phyloP scores from a whole-genome alignment of 2,797 vertebrate species.

The Coccyzus lansbergi region DNA sequence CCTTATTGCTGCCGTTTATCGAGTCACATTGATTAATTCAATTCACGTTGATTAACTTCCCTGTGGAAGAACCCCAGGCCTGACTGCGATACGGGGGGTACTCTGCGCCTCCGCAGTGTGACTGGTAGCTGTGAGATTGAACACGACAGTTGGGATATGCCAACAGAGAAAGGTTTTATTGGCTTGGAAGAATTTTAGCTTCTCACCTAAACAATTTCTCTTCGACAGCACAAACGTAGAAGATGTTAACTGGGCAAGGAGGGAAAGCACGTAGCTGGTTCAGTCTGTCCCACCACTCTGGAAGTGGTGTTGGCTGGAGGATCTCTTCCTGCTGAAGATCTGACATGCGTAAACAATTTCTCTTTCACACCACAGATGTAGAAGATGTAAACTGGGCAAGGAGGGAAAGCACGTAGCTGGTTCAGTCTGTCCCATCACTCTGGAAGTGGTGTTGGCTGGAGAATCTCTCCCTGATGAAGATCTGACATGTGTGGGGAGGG shows the following conservation, averaged over 20 bases:
- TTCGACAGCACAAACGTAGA: not conserved
- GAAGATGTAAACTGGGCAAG: not conserved
- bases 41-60: not conserved
- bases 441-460: not conserved
- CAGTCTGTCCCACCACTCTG: not conserved
- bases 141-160: not conserved
- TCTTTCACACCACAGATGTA: not conserved
- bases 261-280: not conserved
- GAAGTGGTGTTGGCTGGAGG: not conserved
- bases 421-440: not conserved
- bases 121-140: not conserved
- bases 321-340: not conserved
- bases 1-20: not conserved
- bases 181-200: not conserved
- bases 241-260: not conserved
- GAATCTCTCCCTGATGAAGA: not conserved
- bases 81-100: not conserved
- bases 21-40: not conserved
- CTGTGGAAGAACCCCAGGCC: not conserved
- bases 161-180: not conserved
- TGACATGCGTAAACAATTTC: not conserved
- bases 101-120: not conserved
- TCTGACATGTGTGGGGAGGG: not conserved
- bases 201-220: not conserved
- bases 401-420: not conserved